Base-by-base conservation (phyloP, 1,140 invertebrate genomes). In the Sminthurides bifidus region DNA sequence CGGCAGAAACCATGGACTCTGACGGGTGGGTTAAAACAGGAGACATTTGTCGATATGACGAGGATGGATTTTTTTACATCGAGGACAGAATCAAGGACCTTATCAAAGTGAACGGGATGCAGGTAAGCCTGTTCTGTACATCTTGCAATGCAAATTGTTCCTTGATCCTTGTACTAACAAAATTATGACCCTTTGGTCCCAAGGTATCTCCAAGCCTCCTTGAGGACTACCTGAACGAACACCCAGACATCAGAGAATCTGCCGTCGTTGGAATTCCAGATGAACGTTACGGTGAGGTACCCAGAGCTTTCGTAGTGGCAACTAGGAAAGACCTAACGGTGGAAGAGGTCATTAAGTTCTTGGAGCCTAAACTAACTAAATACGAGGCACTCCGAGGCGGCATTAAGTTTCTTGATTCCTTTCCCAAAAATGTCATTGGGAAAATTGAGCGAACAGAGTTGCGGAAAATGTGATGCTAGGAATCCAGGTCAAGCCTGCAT, bases 181-280 rank as follows among this genome's bases (percentile, higher is more conserved):
- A n/a, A n/a, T n/a, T n/a, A n/a, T n/a, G n/a, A n/a, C n/a, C n/a
- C 80, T 66, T n/a, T n/a, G n/a, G n/a, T 30, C 59, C 85, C 65
- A 85, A 89, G 83, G 87, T 92, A 5, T 82, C 86, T 19, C 89
- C 89, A 19, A 84, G 87, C 1, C 85, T 91, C 72, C 73, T 92
- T 38, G 89, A 92, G 72, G 83, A 80, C 66, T 70, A 92, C 10
- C 77, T 92, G 10, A 72, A 85, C 52, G 77, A 81, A 60, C 74
- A 84, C 49, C 78, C 81, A 1, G 80, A 77, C 44, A 78, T 92
- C 1, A 75, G 76, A 4, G 87, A 91, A 70, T 84, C 79, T n/a
- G 87, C 83, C 1, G 87, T 94, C 0, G 73, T 93, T 62, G 89
- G 89, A 3, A 72, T 89, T 30, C 81, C 84, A 0, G 80, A 92